Evolutionary conservation across 1,140 invertebrate species (phyloP), one percentile per base, ranked within the genome.

Genomic region (Brachionus paranguensis): DNA sequence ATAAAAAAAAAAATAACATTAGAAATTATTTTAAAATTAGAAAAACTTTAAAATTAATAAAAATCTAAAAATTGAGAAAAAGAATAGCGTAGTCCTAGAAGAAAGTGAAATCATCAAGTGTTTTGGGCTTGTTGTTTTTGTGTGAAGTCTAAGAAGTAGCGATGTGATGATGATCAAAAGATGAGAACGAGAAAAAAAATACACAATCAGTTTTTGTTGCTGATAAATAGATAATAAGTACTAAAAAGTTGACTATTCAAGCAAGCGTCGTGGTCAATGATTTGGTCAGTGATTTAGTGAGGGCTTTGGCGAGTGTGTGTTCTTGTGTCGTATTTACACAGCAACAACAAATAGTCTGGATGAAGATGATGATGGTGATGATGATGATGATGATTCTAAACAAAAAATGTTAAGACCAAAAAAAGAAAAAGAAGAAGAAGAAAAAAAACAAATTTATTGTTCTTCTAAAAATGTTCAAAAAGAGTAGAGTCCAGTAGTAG

Each of bases 261-360:
- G 14, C 17, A 7, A 17, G 14, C 4, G 53, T 55, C 53, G 53
- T 55, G n/a, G 53, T 60, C 53, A 20, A 27, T 37, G 33, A 37
- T 50, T 50, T 50, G 3, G 47, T 50, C 14, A 50, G 45, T 12
- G 24, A 24, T 29, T 29, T 29, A 29, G 27, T 29, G 3, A 29
- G 27, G 27, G 27, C 2, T 29, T 37, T 37, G 33, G 33, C 6
- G 33, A 6, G 33, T 37, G 33, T 37, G 17, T 60, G 53, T 60
- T 60, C 53, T 55, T 55, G 53, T n/a, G 53, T 78, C 74, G 74
- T 78, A 78, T 78, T 78, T 78, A 78, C 74, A 78, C 50, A 78
- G 74, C 74, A 70, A 70, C 65, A 70, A 55, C 33, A 37, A 37
- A 37, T 29, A 37, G 6, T 37, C 5, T 37, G 6, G 33, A 50